These are phyloP conservation scores for Acronicta aceris DNA, from an alignment of 2,888 invertebrate species.

Conservation along the genomic window DNA sequence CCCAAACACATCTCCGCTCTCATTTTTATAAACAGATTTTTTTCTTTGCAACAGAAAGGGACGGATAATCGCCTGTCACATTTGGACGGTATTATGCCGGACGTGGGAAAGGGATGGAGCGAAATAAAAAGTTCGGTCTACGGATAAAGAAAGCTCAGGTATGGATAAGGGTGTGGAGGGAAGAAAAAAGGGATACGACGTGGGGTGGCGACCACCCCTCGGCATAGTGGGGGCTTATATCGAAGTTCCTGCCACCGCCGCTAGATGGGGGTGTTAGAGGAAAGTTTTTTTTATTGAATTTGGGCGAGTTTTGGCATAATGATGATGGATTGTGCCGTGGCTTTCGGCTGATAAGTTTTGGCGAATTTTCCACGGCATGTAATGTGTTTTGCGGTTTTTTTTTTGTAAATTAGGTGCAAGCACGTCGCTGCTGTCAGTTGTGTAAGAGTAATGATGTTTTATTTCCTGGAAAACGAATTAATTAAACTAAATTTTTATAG, in stretches of 20 bases:
- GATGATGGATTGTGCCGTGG: conserved; percentile 88
- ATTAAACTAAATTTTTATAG: neutral
- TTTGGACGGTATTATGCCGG: conserved; percentile 32
- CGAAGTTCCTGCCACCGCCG: conserved; percentile 77
- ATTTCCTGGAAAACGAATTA: neutral
- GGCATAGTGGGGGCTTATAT: conserved; percentile 66
- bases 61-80: conserved; percentile 61
- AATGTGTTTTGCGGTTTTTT: conserved; percentile 83
- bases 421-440: conserved; percentile 68
- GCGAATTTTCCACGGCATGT: conserved; percentile 77
- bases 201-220: conserved; percentile 80
- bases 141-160: conserved; percentile 89
- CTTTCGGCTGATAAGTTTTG: conserved; percentile 85
- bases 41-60: conserved; percentile 80
- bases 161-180: conserved; percentile 88
- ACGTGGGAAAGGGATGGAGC: conserved; percentile 74
- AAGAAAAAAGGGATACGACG: conserved; percentile 88
- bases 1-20: conserved; percentile 80
- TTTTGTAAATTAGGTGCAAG: conserved; percentile 76
- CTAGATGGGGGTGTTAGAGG: conserved; percentile 83
- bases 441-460: conserved; percentile 42
- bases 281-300: conserved; percentile 88
- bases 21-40: conserved; percentile 88
- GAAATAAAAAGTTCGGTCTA: conserved; percentile 84
- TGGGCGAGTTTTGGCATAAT: conserved; percentile 86